Evolutionary conservation across 2,797 vertebrate genomes (phyloP), one percentile per base, ranked within the genome.

Genomic region (Nyctibius grandis): DNA sequence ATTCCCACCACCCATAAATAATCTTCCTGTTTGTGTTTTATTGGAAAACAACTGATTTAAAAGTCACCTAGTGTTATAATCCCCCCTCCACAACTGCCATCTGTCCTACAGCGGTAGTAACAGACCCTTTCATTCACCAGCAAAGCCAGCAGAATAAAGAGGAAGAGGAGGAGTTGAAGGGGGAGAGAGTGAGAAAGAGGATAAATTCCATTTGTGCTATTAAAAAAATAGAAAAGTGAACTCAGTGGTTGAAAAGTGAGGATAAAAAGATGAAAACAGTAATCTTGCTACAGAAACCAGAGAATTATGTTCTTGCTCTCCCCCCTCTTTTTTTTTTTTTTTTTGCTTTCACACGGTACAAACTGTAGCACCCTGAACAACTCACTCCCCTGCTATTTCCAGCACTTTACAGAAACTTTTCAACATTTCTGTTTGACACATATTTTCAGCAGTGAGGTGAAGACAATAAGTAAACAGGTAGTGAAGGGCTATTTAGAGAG

Each of bases 241-340:
- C 97, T 97, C 96, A 97, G 97, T 97, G 95, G 98, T 98, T 98
- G 98, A 98, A 97, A 97, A 98, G 97, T 98, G 97, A 97, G 96
- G 97, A 98, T 98, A 98, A 98, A 98, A 97, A 98, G 98, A 98
- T 98, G 98, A 98, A 98, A 98, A 98, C 98, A 98, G 98, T 98
- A 98, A 98, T 98, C 98, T 98, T 98, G 98, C 98, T 97, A 98
- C 96, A 98, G 98, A 98, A 98, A 98, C 98, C 97, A 97, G 97
- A 98, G 97, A 98, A 98, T 98, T 98, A 98, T 96, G 97, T 96
- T 98, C 97, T 97, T 97, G 95, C 93, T 96, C 96, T 90, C 82
- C 92, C 87, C 51, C 53, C n/a, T 25, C 21, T n/a, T 42, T 56
- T 73, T 78, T 65, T 83, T 86, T 69, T 75, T 95, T 95, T 95